phyloP scores from a whole-genome alignment of 2,797 vertebrate genomes.

The Sebastes trivittatus region DNA sequence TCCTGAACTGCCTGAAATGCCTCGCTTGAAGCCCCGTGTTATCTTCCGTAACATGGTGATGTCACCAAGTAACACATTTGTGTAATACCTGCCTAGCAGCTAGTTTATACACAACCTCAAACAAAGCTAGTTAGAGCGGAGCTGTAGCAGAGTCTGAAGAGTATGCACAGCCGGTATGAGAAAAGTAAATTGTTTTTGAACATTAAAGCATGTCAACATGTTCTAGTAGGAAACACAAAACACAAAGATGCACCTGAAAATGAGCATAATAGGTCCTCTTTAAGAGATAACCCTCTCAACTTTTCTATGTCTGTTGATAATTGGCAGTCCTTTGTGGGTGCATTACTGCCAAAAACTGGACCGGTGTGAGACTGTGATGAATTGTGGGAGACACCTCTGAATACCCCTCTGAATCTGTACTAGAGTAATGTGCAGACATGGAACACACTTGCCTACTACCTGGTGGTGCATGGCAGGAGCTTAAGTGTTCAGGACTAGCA shows the following conservation, averaged over 20 bases:
- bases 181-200: background rate
- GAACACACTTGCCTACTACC: too few relatives aligned
- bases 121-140: background rate
- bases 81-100: too few relatives aligned
- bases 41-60: background rate
- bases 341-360: background rate
- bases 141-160: background rate
- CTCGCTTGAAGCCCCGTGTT: background rate
- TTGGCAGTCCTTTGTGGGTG: too few relatives aligned
- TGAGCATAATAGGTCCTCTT: too few relatives aligned
- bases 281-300: too few relatives aligned
- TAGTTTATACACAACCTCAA: background rate
- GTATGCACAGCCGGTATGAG: background rate
- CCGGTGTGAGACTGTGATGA: background rate
- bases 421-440: background rate
- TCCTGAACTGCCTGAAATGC: background rate
- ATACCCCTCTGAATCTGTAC: background rate
- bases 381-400: background rate
- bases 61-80: background rate
- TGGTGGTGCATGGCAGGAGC: too few relatives aligned
- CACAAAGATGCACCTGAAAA: background rate
- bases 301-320: too few relatives aligned
- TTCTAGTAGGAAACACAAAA: background rate
- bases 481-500: background rate
- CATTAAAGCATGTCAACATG: background rate